Conservation (phyloP, 1,140 invertebrate genomes). For the Drosophila serrata region DNA sequence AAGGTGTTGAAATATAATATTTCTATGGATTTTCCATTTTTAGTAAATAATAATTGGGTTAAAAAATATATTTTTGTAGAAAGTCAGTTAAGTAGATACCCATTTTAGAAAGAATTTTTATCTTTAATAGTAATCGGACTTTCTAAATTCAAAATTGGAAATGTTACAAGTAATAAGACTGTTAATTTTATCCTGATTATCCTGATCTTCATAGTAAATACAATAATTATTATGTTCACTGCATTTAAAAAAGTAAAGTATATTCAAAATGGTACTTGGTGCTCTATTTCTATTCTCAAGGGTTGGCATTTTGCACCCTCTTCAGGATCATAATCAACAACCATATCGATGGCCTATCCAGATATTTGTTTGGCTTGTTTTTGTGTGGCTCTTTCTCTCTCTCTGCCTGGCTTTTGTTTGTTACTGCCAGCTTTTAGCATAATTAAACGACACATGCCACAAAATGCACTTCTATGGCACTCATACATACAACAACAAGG, state of each 20-base stretch:
- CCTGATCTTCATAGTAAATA: neutral
- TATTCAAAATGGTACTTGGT: conserved; percentile 16
- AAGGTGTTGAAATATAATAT: neutral
- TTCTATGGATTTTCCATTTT: neutral
- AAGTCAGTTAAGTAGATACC: no score
- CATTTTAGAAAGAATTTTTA: no score
- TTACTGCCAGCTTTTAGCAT: conserved; percentile 81
- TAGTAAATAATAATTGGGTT: neutral
- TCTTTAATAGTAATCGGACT: neutral
- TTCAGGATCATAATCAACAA: conserved; percentile 46
- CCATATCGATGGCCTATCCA: conserved; percentile 65
- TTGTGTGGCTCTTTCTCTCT: conserved; percentile 14
- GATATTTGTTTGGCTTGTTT: conserved; percentile 67
- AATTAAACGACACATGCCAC: conserved; percentile 85
- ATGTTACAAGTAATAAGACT: neutral
- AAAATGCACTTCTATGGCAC: conserved; percentile 83
- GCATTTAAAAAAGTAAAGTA: neutral
- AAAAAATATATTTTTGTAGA: neutral
- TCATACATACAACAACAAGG: conserved; percentile 4
- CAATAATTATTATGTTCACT: neutral
- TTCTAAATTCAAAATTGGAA: neutral
- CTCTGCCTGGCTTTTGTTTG: conserved; percentile 47
- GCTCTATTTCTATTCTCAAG: conserved; percentile 48
- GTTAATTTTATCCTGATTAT: neutral
- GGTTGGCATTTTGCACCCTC: conserved; percentile 70